Percentiles rank a stretch among this genome's conserved stretches.
Conservation (phyloP, 1,140 invertebrate species). For the Achroia grisella region DNA sequence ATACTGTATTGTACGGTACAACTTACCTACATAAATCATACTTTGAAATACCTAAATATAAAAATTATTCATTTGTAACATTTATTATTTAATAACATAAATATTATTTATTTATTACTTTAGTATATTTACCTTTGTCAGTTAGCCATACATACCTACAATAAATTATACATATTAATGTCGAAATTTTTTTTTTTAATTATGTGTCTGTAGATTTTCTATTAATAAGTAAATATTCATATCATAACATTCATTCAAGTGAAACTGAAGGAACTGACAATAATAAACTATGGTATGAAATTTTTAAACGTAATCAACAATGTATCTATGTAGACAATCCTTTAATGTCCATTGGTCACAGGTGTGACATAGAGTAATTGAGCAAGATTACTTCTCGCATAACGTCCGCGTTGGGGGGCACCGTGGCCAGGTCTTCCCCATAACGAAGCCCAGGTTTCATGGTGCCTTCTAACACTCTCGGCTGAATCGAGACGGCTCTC, state of each 20-base stretch:
- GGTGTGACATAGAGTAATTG: slow-evolving; percentile 49
- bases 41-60: too few relatives aligned
- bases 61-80: too few relatives aligned
- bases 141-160: too few relatives aligned
- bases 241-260: too few relatives aligned
- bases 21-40: too few relatives aligned
- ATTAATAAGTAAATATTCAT: neutral
- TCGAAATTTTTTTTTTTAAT: too few relatives aligned
- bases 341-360: slow-evolving; percentile 18
- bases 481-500: slow-evolving; percentile 73
- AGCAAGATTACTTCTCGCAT: slow-evolving; percentile 54
- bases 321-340: neutral
- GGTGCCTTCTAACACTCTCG: slow-evolving; percentile 75
- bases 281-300: neutral
- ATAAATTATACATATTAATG: too few relatives aligned
- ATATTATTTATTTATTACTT: too few relatives aligned
- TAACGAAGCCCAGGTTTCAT: slow-evolving; percentile 78
- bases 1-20: too few relatives aligned
- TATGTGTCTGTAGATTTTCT: neutral
- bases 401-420: slow-evolving; percentile 70
- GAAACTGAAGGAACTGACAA: neutral
- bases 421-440: slow-evolving; percentile 82
- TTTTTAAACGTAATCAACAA: too few relatives aligned
- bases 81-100: too few relatives aligned
- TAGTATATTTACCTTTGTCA: too few relatives aligned